phyloP scores from a whole-genome alignment of 2,888 invertebrate genomes.

The Leucoma salicis region DNA sequence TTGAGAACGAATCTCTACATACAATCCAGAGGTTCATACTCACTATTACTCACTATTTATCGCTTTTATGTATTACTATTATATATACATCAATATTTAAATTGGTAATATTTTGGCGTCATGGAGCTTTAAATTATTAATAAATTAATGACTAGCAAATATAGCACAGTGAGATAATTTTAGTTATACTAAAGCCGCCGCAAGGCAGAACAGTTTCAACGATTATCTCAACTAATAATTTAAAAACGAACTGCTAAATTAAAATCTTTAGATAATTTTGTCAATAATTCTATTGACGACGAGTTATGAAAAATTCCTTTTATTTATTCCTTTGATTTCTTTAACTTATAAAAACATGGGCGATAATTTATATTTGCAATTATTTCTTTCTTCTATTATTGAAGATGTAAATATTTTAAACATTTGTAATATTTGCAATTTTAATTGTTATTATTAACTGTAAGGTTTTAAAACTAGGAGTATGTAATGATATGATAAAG shows the following conservation, averaged over 20 bases:
- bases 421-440: slow-evolving; percentile 72
- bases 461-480: slow-evolving; percentile 70
- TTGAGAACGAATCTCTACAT: slow-evolving; percentile 40
- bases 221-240: slow-evolving; percentile 36
- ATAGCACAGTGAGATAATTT: slow-evolving; percentile 57
- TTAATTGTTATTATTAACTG: slow-evolving; percentile 65
- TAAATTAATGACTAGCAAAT: slow-evolving; percentile 40
- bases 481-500: slow-evolving; percentile 69
- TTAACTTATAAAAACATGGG: slow-evolving; percentile 17
- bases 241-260: slow-evolving; percentile 33
- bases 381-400: slow-evolving; percentile 49
- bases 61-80: slow-evolving; percentile 28
- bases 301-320: slow-evolving; percentile 26
- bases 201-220: slow-evolving; percentile 34
- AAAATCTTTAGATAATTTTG: slow-evolving; percentile 23
- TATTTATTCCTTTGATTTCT: slow-evolving; percentile 23
- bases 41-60: slow-evolving; percentile 35
- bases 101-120: slow-evolving; percentile 33
- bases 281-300: slow-evolving; percentile 29
- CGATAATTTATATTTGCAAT: slow-evolving; percentile 26
- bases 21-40: slow-evolving; percentile 41
- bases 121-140: slow-evolving; percentile 52
- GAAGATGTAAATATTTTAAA: slow-evolving; percentile 80
- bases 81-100: slow-evolving; percentile 22
- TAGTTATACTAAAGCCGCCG: not conserved